Evolutionary conservation across 2,888 invertebrate genomes (phyloP), one percentile per base, ranked within the genome.

Genomic region (Leptinotarsa haldemani): DNA sequence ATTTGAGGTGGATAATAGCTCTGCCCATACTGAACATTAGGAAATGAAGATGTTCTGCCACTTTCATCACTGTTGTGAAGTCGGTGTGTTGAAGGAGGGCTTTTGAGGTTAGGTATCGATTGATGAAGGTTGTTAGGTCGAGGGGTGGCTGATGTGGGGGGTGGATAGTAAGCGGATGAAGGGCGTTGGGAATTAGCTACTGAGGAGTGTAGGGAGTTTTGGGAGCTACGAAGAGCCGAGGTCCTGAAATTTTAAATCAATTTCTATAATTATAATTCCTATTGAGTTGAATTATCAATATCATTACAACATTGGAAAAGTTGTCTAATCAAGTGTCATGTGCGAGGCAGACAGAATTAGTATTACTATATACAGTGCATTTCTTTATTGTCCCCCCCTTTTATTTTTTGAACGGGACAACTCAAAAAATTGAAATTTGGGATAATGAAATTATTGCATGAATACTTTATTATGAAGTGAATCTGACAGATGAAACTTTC

Each of bases 181-280:
- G 92, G 92, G 40, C 91, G 88, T 77, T 91, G 88, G 20, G 84
- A 81, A 75, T 84, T 85, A 84, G 90, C 78, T n/a, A 89, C 88
- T 7, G 89, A 87, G 22, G 90, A 89, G 81, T 90, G 90, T 40
- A 90, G 83, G n/a, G 90, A 89, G 80, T 89, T 90, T 81, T 90
- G 90, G 4, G 93, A 92, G 79, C 92, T 92, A 78, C 92, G 90
- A 71, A 91, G 85, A 48, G 90, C 90, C 12, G 91, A 91, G 70
- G 88, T 83, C 80, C 88, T 88, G 76, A 69, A 79, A 80, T 9
- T 52, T 65, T 4, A 5, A 50, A 48, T 16, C 4, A 22, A 15
- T 52, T 13, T 66, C 22, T 9, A 18, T 65, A 40, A 3, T 40
- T 40, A 40, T 40, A 40, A 12, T 9, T 9, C 2, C 0, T 30